Evolutionary conservation across 2,113 vertebrate species (phyloP).

Genomic region (Brachypodius melanocephalos): DNA sequence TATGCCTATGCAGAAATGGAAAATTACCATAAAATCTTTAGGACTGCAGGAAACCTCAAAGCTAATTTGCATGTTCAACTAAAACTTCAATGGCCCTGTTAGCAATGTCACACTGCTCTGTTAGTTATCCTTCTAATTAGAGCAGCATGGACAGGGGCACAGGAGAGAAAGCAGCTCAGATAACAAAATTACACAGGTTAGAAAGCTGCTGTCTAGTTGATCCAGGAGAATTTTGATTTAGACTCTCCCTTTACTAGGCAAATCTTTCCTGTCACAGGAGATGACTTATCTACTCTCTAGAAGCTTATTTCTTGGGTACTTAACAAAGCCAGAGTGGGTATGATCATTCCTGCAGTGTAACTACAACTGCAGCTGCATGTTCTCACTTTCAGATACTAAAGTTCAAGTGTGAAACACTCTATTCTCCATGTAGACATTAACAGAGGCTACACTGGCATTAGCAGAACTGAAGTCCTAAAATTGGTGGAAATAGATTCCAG

Average conservation of each 20-base stretch:
- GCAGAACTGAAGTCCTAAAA: background rate
- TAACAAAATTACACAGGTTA: background rate
- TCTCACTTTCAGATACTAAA: background rate
- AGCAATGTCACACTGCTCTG: conserved; percentile 22
- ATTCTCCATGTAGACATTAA: background rate
- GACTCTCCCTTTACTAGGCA: background rate
- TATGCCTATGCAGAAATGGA: conserved; percentile 69
- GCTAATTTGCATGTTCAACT: conserved; percentile 71
- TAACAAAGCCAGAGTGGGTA: background rate
- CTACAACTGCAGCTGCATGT: background rate
- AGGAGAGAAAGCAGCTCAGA: background rate
- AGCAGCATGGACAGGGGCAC: conserved; percentile 3
- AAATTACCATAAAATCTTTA: conserved; percentile 78
- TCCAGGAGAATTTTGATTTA: background rate
- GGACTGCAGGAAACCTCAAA: conserved; percentile 71
- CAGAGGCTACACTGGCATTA: background rate
- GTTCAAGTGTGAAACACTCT: background rate
- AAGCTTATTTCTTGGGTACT: background rate
- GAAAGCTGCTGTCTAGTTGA: background rate
- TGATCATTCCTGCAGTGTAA: background rate
- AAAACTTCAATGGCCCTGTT: conserved; percentile 54
- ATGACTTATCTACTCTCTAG: background rate
- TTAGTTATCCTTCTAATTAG: conserved; percentile 64
- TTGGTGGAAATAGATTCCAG: background rate
- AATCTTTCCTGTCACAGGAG: background rate